These are phyloP conservation scores for Oncorhynchus kisutch DNA, from an alignment of 2,113 vertebrate species.

Conservation along the genomic window DNA sequence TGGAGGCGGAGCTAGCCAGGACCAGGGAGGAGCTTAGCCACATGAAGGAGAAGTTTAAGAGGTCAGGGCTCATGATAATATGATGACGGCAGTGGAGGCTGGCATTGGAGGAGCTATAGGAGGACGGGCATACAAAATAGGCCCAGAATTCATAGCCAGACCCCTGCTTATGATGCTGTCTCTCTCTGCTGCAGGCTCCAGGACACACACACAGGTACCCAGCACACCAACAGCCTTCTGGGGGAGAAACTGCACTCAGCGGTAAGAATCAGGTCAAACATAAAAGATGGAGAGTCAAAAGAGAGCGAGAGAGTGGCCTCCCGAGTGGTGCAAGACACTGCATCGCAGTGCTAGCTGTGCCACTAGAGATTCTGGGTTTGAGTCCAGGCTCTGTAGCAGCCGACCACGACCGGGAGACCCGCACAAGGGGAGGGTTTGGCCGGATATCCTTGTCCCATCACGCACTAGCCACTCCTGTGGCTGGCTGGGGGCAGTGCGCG, in stretches of 20 bases:
- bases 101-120: neutral
- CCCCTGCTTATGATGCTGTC: conserved; percentile 3
- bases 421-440: too few relatives aligned
- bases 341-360: too few relatives aligned
- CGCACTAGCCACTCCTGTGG: too few relatives aligned
- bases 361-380: too few relatives aligned
- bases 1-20: conserved; percentile 69
- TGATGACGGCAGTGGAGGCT: too few relatives aligned
- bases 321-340: too few relatives aligned
- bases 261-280: conserved; percentile 56
- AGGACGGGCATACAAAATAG: neutral
- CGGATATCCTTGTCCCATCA: too few relatives aligned
- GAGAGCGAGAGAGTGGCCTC: too few relatives aligned
- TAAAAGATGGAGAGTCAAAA: too few relatives aligned
- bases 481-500: too few relatives aligned
- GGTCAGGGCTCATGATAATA: conserved; percentile 42
- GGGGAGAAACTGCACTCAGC: conserved; percentile 72
- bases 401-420: too few relatives aligned
- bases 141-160: neutral
- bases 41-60: conserved; percentile 73
- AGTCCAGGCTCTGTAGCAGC: too few relatives aligned
- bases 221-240: conserved; percentile 63
- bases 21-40: conserved; percentile 67
- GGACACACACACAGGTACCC: conserved; percentile 65
- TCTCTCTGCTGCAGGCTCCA: conserved; percentile 66